Base-by-base conservation (phyloP, 2,888 invertebrate species). In the Pseudoips prasinana region DNA sequence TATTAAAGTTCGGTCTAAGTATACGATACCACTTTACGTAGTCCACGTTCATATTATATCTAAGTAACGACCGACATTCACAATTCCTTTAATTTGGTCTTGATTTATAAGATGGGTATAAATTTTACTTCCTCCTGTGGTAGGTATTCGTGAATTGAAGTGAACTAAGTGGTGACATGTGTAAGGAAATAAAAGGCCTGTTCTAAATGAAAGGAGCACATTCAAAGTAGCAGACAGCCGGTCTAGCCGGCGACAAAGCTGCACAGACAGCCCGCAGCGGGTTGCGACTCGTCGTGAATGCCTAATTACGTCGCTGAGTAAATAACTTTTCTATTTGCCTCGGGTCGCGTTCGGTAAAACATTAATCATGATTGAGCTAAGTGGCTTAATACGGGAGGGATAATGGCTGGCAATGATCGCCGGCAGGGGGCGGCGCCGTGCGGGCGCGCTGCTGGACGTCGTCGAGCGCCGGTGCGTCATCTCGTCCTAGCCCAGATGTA, bases 321-420 rank as follows among this genome's bases (percentile, higher is more conserved):
- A 87, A 87, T 87, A 88, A 81, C 76, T 85, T 87, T 87, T 86
- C 84, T 88, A 86, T 87, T 87, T 85, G 81, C 82, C 65, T 51
- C 69, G 76, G 76, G 74, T 76, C 73, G 80, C 75, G 77, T 85
- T 83, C 83, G 80, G 80, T 81, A 76, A 77, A 86, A 82, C 88
- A 88, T 88, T 88, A 89, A 90, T 89, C 90, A 89, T 88, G 89
- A 88, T 87, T 85, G 86, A 88, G 80, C 88, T 89, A 87, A 89
- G 89, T 89, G 90, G 89, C 87, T 89, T 83, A 89, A 88, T 89
- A 88, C 82, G 77, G 78, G 80, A 73, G 79, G 86, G 81, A 83
- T 86, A 84, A 86, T 84, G 82, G 79, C 78, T 72, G 73, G 84
- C 85, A 79, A 85, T 87, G 87, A 84, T 83, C 84, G 77, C 74